A percentile compares a stretch with the other conserved stretches of the same genome.
These are phyloP conservation scores for Sebastes schlegelii DNA, from an alignment of 2,113 vertebrate species.

Conservation along the genomic window DNA sequence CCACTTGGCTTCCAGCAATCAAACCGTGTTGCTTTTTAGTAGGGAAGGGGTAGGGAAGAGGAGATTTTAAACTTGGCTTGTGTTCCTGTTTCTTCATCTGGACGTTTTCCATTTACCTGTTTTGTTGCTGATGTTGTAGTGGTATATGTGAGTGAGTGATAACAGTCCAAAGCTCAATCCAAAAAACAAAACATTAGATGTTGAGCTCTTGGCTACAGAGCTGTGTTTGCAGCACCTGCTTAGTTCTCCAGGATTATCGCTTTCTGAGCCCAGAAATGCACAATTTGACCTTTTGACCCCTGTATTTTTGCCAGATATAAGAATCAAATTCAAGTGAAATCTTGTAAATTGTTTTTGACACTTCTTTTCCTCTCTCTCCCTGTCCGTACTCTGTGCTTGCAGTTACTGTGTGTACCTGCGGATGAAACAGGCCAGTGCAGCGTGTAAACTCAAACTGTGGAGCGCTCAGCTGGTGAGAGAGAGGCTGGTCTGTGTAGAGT, in stretches of 20 bases:
- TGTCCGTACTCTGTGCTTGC: constrained; percentile 23
- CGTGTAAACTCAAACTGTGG: constrained; percentile 83
- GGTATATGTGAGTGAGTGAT: neutral
- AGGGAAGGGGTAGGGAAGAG: no score
- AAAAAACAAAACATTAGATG: constrained; percentile 3
- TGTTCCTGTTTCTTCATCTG: constrained; percentile 9
- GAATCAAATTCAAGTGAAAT: neutral
- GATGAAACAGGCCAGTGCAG: constrained; percentile 82
- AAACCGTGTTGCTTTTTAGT: neutral
- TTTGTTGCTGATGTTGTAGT: constrained; percentile 5
- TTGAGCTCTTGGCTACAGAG: neutral
- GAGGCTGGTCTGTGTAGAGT: constrained; percentile 83
- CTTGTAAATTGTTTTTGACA: neutral
- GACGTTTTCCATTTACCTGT: constrained; percentile 8
- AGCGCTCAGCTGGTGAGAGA: constrained; percentile 82
- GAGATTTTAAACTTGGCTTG: neutral
- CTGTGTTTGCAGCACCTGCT: neutral
- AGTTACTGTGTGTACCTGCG: constrained; percentile 89
- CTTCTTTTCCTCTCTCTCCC: neutral
- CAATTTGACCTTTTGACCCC: neutral
- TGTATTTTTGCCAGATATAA: neutral
- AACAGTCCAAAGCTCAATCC: neutral
- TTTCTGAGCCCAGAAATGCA: neutral
- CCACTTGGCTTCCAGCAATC: constrained; percentile 3
- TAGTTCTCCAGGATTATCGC: neutral